phyloP scores from a whole-genome alignment of 2,888 invertebrate species.

The Synanthedon vespiformis region DNA sequence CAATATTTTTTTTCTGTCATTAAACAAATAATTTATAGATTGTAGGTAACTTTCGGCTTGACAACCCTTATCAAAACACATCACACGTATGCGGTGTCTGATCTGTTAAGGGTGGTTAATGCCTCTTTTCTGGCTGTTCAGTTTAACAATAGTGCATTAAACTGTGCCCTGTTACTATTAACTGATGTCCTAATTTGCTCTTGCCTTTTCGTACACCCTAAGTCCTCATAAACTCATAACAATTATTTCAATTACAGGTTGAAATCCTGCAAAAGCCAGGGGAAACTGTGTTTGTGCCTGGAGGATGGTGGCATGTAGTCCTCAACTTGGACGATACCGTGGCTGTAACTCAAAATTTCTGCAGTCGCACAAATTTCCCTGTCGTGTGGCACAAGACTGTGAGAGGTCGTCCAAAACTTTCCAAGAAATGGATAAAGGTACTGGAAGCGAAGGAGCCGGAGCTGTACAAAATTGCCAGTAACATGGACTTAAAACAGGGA shows the following conservation, averaged over 20 bases:
- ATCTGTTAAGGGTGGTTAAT: too few relatives aligned
- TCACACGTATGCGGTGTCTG: too few relatives aligned
- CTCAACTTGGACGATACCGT: conserved; percentile 95
- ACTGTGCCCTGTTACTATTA: too few relatives aligned
- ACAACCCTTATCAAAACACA: too few relatives aligned
- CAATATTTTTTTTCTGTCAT: too few relatives aligned
- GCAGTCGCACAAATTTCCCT: conserved; percentile 95
- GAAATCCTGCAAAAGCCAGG: conserved; percentile 96
- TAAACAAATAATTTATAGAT: too few relatives aligned
- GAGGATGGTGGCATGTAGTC: conserved; percentile 99
- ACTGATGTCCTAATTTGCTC: too few relatives aligned
- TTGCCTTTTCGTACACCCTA: too few relatives aligned
- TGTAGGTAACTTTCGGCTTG: too few relatives aligned
- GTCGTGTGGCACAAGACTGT: conserved; percentile 99
- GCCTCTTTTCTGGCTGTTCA: too few relatives aligned
- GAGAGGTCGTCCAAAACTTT: conserved; percentile 94
- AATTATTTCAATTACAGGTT: conserved; percentile 62
- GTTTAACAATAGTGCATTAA: too few relatives aligned
- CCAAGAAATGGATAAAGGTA: conserved; percentile 88
- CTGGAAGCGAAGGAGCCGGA: conserved; percentile 80
- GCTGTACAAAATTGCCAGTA: conserved; percentile 81
- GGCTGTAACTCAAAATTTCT: conserved; percentile 98
- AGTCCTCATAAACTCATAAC: too few relatives aligned
- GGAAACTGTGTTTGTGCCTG: conserved; percentile 98
- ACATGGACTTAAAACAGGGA: conserved; percentile 85